Base-by-base conservation (phyloP, 2,888 invertebrate species). In the Archips crataeganus region DNA sequence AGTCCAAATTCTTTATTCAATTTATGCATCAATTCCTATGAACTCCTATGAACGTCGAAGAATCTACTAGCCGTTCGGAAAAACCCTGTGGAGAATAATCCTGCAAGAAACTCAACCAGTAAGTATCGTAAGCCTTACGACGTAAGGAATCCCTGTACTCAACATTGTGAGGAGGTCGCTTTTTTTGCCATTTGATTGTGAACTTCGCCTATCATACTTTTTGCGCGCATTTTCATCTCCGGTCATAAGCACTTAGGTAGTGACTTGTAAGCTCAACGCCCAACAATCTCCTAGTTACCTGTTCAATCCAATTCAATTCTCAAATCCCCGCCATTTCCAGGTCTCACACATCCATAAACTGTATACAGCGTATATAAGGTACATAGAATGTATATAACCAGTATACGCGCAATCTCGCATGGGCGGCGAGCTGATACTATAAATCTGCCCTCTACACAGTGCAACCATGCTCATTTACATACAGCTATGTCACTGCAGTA, bases 401-500 rank as follows among this genome's bases (percentile, higher is more conserved):
- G 63, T 47, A 47, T 63, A 63, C 47, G 36, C 45, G 32, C 57
- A 64, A 72, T 72, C 68, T 34, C 74, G 42, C 64, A 65, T 70
- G 74, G 74, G 74, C 74, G 74, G 68, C 60, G 64, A 61, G 51
- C 54, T 51, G 69, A 54, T 47, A 57, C 74, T 36, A 74, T 74
- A 74, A 74, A 74, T 74, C 74, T 74, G 69, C 70, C 66, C 57
- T 42, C 74, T 64, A 63, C 59, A 45, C 71, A 51, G 49, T 70
- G 74, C 74, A 64, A 68, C 67, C 32, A 63, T 68, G 59, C 65
- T 70, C 69, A 74, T 74, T 74, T 74, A 65, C 74, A 74, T 74
- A 74, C 49, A 68, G 63, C 73, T 36, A 64, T 73, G 70, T 63
- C 62, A 15, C 42, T 42, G 70, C 62, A 36, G 65, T 49, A 64